phyloP scores from a whole-genome alignment of 1,140 invertebrate genomes.

The Drosophila melanica region DNA sequence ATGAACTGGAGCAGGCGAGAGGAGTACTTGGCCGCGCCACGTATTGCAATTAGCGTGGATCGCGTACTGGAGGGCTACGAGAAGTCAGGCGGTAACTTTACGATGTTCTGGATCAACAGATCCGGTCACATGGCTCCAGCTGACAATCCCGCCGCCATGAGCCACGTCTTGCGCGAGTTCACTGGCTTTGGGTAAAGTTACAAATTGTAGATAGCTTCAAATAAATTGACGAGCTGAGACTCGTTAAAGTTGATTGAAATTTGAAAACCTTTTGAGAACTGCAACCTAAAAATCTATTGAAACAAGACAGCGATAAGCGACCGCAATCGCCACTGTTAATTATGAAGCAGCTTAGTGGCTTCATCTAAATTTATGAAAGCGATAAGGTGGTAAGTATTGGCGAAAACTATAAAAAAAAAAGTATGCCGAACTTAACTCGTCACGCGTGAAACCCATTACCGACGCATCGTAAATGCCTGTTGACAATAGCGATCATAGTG shows the following conservation, averaged over 20 bases:
- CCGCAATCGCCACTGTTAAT: slow-evolving; percentile 32
- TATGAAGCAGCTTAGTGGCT: slow-evolving; percentile 35
- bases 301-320: slow-evolving; percentile 34
- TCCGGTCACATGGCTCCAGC: slow-evolving; percentile 87
- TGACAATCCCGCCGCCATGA: slow-evolving; percentile 76
- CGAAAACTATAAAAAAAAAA: slow-evolving; percentile 14
- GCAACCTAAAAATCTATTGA: slow-evolving; percentile 5
- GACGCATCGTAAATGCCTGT: slow-evolving; percentile 13
- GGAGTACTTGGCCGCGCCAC: slow-evolving; percentile 85
- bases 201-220: neutral
- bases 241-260: slow-evolving; percentile 16
- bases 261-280: slow-evolving; percentile 11
- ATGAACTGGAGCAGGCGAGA: slow-evolving; percentile 87
- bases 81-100: slow-evolving; percentile 88
- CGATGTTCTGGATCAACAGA: slow-evolving; percentile 90
- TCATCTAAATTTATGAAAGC: slow-evolving; percentile 40
- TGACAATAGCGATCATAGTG: slow-evolving; percentile 31
- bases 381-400: slow-evolving; percentile 33
- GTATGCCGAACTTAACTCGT: slow-evolving; percentile 30
- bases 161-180: slow-evolving; percentile 63
- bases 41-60: slow-evolving; percentile 86
- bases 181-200: slow-evolving; percentile 63
- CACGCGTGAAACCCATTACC: slow-evolving; percentile 34
- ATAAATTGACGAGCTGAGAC: slow-evolving; percentile 9
- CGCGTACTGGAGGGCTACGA: slow-evolving; percentile 87